Evolutionary conservation across 2,113 vertebrate genomes (phyloP).

Genomic region (Dromiciops gliroides): DNA sequence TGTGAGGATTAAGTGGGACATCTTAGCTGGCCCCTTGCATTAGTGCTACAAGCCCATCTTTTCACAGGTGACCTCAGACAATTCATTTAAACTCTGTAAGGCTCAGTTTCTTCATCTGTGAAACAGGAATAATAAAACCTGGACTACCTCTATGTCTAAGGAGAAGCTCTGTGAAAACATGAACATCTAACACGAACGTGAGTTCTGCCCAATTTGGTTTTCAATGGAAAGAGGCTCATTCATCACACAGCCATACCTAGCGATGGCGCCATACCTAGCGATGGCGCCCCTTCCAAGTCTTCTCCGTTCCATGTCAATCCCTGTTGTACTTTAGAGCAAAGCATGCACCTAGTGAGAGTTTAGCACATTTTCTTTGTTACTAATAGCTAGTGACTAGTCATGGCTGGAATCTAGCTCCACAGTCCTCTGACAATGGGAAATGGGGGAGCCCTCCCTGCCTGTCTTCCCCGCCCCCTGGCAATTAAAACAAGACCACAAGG

Average conservation of each 20-base stretch:
- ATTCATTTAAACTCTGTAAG: conserved; percentile 33
- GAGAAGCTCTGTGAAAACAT: background rate
- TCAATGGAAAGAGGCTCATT: background rate
- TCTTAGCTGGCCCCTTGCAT: background rate
- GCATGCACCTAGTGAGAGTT: background rate
- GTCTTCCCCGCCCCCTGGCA: background rate
- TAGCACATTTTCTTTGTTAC: background rate
- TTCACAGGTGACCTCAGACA: background rate
- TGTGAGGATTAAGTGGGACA: background rate
- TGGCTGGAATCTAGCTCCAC: background rate
- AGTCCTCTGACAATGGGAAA: background rate
- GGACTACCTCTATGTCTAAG: background rate
- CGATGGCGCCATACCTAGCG: background rate
- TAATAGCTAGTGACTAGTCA: background rate
- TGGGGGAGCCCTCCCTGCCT: background rate
- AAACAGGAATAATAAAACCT: background rate
- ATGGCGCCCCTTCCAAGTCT: background rate
- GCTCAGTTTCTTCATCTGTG: background rate
- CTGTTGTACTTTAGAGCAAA: background rate
- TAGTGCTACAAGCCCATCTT: background rate
- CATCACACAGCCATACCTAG: background rate
- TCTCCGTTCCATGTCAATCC: background rate
- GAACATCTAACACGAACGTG: background rate
- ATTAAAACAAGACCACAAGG: background rate
- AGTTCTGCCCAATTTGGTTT: background rate